Conservation (phyloP, 2,888 invertebrate species). For the Hedya salicella region DNA sequence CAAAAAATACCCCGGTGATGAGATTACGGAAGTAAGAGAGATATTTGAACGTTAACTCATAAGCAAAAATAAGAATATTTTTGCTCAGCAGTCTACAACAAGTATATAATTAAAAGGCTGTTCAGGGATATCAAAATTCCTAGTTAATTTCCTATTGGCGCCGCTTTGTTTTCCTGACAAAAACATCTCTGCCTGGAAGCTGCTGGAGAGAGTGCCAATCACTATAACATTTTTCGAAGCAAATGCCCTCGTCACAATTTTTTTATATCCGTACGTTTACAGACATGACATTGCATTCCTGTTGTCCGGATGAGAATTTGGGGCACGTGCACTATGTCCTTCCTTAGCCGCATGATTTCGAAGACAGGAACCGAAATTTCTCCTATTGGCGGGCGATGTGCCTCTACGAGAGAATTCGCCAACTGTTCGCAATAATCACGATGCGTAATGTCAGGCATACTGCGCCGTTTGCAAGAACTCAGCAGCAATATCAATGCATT, state of each 20-base stretch:
- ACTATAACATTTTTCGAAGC: slow-evolving; percentile 18
- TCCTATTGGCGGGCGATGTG: slow-evolving; percentile 8
- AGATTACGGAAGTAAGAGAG: no score
- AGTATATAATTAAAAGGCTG: no score
- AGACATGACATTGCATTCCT: slow-evolving; percentile 6
- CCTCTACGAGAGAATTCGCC: slow-evolving; percentile 24
- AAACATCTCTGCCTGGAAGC: slow-evolving; percentile 43
- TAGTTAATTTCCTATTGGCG: no score
- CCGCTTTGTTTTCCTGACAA: neutral
- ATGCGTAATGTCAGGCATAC: slow-evolving; percentile 14
- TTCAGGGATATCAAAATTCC: no score
- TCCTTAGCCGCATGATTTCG: slow-evolving; percentile 15
- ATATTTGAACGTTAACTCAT: no score
- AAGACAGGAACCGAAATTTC: neutral
- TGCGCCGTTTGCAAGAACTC: slow-evolving; percentile 8
- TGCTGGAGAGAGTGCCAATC: slow-evolving; percentile 26
- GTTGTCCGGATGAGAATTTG: neutral
- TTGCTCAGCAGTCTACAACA: no score
- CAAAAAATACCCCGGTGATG: no score
- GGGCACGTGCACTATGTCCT: slow-evolving; percentile 13
- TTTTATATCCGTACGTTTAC: neutral
- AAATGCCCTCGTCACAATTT: slow-evolving; percentile 18
- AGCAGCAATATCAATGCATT: neutral
- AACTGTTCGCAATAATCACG: slow-evolving; percentile 10
- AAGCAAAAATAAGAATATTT: no score